phyloP scores from a whole-genome alignment of 2,113 vertebrate species.

The Haliaeetus leucogaster region DNA sequence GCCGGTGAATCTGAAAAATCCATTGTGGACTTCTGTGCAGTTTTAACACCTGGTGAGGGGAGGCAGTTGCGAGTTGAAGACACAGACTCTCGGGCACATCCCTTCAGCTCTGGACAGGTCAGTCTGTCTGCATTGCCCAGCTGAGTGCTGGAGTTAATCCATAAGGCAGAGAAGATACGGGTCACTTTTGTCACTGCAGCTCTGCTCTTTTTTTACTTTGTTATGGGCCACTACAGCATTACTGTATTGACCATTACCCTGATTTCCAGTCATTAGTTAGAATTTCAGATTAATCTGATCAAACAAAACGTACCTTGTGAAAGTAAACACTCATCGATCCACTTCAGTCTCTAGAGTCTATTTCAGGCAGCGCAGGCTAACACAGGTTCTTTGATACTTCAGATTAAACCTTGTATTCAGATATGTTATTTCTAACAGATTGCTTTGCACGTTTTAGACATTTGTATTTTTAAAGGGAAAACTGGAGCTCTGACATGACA shows the following conservation, averaged over 20 bases:
- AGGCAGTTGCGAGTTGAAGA: neutral
- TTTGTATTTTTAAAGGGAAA: neutral
- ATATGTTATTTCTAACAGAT: neutral
- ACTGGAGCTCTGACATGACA: neutral
- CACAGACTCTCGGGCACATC: neutral
- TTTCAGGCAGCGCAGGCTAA: neutral
- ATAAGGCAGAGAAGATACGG: neutral
- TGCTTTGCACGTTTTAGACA: neutral
- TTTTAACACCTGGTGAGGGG: neutral
- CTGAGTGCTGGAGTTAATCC: neutral
- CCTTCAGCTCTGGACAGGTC: neutral
- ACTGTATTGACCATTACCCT: neutral
- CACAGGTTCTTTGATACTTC: neutral
- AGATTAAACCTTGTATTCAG: neutral
- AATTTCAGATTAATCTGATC: slow-evolving; percentile 21
- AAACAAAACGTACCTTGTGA: neutral
- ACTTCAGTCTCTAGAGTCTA: neutral
- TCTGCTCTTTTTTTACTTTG: neutral
- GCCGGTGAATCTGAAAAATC: neutral
- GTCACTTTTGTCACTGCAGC: neutral
- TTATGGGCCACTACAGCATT: neutral
- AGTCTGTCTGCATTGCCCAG: neutral
- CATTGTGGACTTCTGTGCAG: neutral
- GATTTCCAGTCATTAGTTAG: slow-evolving; percentile 23
- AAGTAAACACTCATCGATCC: slow-evolving; percentile 29